phyloP scores from a whole-genome alignment of 2,888 invertebrate genomes.

The Bombyx huttoni region DNA sequence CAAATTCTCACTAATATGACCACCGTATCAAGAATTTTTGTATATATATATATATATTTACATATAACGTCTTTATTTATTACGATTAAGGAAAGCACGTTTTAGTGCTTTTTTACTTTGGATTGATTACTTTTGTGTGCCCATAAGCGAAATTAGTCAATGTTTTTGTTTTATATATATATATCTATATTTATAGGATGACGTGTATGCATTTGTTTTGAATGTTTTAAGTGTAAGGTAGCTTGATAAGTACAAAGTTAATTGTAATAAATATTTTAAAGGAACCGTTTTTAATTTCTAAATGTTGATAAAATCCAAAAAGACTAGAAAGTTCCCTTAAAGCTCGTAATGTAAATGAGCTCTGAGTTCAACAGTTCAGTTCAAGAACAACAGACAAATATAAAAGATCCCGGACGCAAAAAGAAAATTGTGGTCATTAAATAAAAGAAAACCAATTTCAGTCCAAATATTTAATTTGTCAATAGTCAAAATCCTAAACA shows the following conservation, averaged over 20 bases:
- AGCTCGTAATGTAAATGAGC: too few relatives aligned
- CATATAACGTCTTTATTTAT: not conserved
- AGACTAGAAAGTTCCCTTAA: too few relatives aligned
- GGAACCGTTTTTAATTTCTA: conserved; percentile 8
- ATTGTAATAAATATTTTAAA: conserved; percentile 54
- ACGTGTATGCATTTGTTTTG: conserved; percentile 38
- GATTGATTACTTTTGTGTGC: conserved; percentile 5
- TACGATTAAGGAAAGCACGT: conserved; percentile 22
- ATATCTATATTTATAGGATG: conserved; percentile 3
- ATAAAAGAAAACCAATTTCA: conserved; percentile 32
- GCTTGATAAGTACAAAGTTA: conserved; percentile 39
- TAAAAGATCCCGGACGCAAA: too few relatives aligned
- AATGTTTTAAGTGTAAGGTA: conserved; percentile 50
- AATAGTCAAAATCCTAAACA: conserved; percentile 39
- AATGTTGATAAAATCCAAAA: too few relatives aligned
- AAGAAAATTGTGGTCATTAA: conserved; percentile 1
- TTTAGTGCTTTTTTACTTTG: conserved; percentile 31
- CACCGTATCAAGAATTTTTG: conserved; percentile 3
- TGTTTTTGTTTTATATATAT: conserved; percentile 3
- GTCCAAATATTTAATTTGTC: conserved; percentile 61
- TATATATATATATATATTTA: not conserved
- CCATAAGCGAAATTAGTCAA: conserved; percentile 3
- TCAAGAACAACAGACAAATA: too few relatives aligned
- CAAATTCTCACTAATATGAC: conserved; percentile 2
- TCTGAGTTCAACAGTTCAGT: too few relatives aligned